Conservation (phyloP, 2,113 vertebrate genomes). For the Zosterops japonicus region DNA sequence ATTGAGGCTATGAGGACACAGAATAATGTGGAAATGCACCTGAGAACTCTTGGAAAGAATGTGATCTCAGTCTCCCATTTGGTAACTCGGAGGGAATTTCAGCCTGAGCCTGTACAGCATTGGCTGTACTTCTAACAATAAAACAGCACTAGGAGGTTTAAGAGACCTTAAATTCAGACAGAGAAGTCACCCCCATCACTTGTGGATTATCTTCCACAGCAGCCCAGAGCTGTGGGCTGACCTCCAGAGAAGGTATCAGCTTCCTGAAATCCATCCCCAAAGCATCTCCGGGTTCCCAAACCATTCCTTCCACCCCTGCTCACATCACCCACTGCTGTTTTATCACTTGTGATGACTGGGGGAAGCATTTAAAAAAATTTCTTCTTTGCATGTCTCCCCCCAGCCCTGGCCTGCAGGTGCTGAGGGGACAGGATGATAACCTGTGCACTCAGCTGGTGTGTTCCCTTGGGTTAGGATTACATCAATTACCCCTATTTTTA, state of each 20-base stretch:
- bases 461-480: neutral
- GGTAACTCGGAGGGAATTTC: neutral
- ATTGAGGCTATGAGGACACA: neutral
- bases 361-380: neutral
- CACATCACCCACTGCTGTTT: neutral
- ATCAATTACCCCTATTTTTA: constrained; percentile 44
- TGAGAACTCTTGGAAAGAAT: neutral
- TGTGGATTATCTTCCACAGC: neutral
- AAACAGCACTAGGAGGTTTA: neutral
- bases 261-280: neutral
- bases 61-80: neutral
- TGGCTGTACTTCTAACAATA: neutral
- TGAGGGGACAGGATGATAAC: neutral
- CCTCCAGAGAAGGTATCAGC: neutral
- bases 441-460: neutral
- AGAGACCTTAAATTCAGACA: neutral
- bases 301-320: rapidly evolving
- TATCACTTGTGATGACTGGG: neutral
- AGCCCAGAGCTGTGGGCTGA: neutral
- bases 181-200: neutral
- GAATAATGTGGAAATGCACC: neutral
- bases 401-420: neutral
- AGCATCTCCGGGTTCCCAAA: neutral
- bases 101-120: neutral
- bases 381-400: neutral